A percentile compares a stretch with the other conserved stretches of the same genome.
Evolutionary conservation across 2,113 vertebrate species (phyloP).

Genomic region (Candoia aspera): DNA sequence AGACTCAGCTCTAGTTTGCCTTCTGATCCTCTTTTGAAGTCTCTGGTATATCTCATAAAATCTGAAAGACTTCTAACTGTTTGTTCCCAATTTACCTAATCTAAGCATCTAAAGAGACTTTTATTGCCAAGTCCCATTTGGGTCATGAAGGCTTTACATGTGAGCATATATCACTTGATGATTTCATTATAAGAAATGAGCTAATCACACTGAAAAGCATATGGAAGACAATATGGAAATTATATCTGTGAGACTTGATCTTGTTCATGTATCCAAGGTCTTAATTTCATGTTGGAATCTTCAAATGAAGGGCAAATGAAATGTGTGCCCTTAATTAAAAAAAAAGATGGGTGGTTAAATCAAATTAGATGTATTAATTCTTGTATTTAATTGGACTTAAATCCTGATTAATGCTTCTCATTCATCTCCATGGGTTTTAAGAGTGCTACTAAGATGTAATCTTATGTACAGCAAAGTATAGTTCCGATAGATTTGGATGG

Average conservation of each 20-base stretch:
- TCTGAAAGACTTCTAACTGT: not conserved
- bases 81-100: not conserved
- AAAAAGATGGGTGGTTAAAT: not conserved
- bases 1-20: not conserved
- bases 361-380: not conserved
- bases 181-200: not conserved
- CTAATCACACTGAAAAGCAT: not conserved
- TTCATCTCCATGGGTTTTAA: not conserved
- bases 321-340: not conserved
- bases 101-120: not conserved
- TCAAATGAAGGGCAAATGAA: not conserved
- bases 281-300: not conserved
- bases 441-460: not conserved
- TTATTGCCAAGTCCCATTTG: not conserved
- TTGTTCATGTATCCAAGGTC: not conserved
- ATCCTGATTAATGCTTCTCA: not conserved
- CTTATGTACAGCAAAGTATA: not conserved
- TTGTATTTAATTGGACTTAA: not conserved
- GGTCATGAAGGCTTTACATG: not conserved
- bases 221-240: not conserved
- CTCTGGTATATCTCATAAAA: not conserved
- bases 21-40: constrained; percentile 18
- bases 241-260: not conserved
- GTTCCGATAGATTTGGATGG: not conserved
- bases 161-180: not conserved